Base-by-base conservation (phyloP, 1,140 invertebrate genomes). In the Drosophila orena region DNA sequence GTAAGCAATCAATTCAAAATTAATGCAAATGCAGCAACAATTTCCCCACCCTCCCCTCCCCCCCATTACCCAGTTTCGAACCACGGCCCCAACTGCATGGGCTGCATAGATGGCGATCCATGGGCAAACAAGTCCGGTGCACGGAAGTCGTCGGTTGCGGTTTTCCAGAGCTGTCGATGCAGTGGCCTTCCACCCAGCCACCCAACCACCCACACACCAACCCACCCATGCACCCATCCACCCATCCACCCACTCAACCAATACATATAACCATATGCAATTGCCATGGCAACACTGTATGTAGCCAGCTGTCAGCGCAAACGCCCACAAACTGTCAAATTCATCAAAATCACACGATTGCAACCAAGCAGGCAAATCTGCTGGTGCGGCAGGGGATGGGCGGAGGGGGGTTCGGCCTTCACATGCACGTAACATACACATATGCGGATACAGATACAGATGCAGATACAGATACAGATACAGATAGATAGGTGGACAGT, bases 291-390 rank as follows among this genome's bases (percentile, higher is more conserved):
- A 69, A 77, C 79, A 69, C 55, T 66, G 69, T 76, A 76, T 71
- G 68, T 65, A 74, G 71, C 72, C 74, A 86, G 86, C 81, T 90
- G 88, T 90, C 88, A 90, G 79, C 81, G 86, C 77, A 83, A 90
- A 90, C 88, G 88, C 88, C 88, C 88, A 90, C 86, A 90, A 75
- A 90, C 88, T 90, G 88, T 90, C 88, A 90, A 90, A 90, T 90
- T 90, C 81, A 90, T 90, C 88, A 90, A 90, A 90, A 90, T 90
- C 88, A 79, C 88, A 90, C 88, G 79, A 90, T 75, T 86, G 71
- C 72, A 74, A 84, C 79, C 72, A 69, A 57, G 49, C 44, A 49
- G 68, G 40, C 27, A 24, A 34, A 47, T 20, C 37, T 24, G n/a
- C 7, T 17, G 17, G 17, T 17, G 17, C 17, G 17, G 17, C 0